These are phyloP conservation scores for Spilosoma lubricipeda DNA, from an alignment of 2,888 invertebrate species.

Conservation along the genomic window DNA sequence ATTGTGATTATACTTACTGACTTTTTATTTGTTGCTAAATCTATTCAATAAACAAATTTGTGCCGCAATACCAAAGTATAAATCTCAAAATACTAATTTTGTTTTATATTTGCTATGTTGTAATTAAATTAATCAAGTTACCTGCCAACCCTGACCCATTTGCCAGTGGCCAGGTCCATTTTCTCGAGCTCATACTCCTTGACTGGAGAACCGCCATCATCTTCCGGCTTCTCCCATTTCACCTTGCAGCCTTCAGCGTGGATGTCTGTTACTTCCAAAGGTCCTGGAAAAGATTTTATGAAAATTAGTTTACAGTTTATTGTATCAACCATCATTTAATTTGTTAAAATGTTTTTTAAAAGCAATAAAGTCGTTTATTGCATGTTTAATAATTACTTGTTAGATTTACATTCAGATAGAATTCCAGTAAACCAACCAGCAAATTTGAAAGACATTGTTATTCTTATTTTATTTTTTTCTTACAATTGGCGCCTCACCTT, in stretches of 20 bases:
- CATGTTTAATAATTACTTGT: no score
- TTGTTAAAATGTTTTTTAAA: background rate
- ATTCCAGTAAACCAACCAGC: background rate
- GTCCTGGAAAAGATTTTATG: slow-evolving; percentile 80
- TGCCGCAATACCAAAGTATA: background rate
- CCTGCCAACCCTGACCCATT: slow-evolving; percentile 95
- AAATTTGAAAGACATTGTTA: background rate
- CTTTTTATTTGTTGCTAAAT: no score
- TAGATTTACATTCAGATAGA: background rate
- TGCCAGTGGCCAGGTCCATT: slow-evolving; percentile 94
- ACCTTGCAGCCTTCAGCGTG: slow-evolving; percentile 94
- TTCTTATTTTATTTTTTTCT: no score
- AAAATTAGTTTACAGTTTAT: background rate
- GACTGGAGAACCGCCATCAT: slow-evolving; percentile 97
- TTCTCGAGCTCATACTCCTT: slow-evolving; percentile 97
- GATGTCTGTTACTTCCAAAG: slow-evolving; percentile 94
- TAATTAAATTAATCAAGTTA: slow-evolving; percentile 51
- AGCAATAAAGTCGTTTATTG: background rate
- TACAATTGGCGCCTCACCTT: background rate
- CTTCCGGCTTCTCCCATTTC: slow-evolving; percentile 97
- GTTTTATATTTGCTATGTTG: background rate
- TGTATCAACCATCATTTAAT: background rate
- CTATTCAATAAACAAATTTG: background rate
- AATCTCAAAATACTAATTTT: background rate
- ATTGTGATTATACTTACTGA: no score